Evolutionary conservation across 2,888 invertebrate genomes (phyloP), one percentile per base, ranked within the genome.

Genomic region (Pantelozetes paolii): DNA sequence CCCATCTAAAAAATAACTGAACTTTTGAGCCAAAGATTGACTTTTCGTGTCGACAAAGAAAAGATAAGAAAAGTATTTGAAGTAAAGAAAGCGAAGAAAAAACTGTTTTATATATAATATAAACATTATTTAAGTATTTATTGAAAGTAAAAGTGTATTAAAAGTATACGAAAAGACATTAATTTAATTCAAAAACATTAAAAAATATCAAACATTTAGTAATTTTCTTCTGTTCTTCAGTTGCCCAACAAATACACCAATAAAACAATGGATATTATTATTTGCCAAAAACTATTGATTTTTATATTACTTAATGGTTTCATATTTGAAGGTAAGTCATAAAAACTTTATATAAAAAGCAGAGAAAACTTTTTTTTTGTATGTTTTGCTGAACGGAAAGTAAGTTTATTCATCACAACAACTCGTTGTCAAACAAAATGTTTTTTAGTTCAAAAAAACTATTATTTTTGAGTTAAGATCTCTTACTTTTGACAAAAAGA

Each of bases 241-340:
- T 62, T 54, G 6, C 23, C 23, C 54, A 26, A 54, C 54, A 54
- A 20, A 23, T 20, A 50, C 20, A 50, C 15, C 62, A 62, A 30
- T 26, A 62, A 30, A 18, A 30, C 30, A 62, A 62, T 30, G 62
- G 62, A 62, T n/a, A n/a, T n/a, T n/a, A n/a, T n/a, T 62, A 30
- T 62, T 62, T 62, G 62, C 62, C 62, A 62, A 62, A 62, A 62
- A 62, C 62, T 62, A 62, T 62, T 62, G 62, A 62, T 62, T 62
- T 62, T 62, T 62, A 62, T 23, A 62, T 62, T 62, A 32, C 30
- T 62, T 62, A 30, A 62, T 62, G 62, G 62, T 26, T 30, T 62
- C 30, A 23, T 15, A 30, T 30, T 62, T 6, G n/a, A 62, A 62
- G 26, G 62, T 62, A 62, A 62, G 28, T n/a, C n/a, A n/a, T 30